A percentile compares a stretch with the other conserved stretches of the same genome.
phyloP scores from a whole-genome alignment of 2,797 vertebrate species.

The Alectoris magna region DNA sequence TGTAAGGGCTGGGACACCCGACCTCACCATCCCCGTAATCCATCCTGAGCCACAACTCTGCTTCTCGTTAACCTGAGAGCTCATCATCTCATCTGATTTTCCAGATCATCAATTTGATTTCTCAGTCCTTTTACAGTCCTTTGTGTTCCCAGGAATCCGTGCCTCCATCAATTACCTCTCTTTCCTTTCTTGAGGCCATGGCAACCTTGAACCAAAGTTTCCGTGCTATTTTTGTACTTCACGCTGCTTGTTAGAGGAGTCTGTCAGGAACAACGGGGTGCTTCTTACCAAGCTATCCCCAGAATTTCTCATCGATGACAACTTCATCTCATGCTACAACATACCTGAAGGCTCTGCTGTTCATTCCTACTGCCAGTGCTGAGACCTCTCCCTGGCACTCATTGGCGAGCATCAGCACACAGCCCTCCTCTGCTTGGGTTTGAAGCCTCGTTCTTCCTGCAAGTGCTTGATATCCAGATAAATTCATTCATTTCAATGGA shows the following conservation, averaged over 20 bases:
- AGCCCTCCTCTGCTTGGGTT: neutral
- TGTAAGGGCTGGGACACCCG: neutral
- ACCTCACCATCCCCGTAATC: neutral
- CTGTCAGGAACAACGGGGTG: neutral
- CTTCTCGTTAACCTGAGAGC: neutral
- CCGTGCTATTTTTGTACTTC: constrained; percentile 13
- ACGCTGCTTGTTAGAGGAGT: neutral
- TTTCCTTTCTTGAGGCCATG: neutral
- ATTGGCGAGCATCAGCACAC: neutral
- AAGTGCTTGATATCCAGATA: neutral
- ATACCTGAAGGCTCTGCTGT: neutral
- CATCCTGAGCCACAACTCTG: neutral
- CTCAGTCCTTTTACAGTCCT: constrained; percentile 5
- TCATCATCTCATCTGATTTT: constrained; percentile 46
- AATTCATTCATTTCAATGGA: neutral
- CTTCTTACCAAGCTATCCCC: neutral
- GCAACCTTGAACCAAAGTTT: constrained; percentile 29
- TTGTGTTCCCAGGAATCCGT: constrained; percentile 31
- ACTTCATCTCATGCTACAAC: neutral
- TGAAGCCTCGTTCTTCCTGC: neutral
- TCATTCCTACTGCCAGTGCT: neutral
- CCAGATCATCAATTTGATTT: constrained; percentile 57
- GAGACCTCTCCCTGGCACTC: neutral
- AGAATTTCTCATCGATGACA: neutral
- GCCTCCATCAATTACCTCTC: constrained; percentile 31